phyloP scores from a whole-genome alignment of 2,888 invertebrate species.

The Melanostoma mellinum region DNA sequence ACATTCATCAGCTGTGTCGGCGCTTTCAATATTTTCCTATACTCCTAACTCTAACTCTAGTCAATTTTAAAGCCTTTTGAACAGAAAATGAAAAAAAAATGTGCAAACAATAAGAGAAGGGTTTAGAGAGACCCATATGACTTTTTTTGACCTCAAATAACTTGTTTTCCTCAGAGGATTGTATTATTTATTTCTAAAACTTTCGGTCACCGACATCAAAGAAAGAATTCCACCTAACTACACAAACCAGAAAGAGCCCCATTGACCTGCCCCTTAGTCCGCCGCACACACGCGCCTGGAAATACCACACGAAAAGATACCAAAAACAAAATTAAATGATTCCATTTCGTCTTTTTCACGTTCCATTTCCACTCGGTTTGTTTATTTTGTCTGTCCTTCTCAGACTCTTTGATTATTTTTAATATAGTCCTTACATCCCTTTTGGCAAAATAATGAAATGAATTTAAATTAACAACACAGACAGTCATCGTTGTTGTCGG shows the following conservation, averaged over 20 bases:
- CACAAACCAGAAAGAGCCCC: neutral
- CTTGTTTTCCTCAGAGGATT: neutral
- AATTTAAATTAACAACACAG: constrained; percentile 29
- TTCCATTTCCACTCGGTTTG: neutral
- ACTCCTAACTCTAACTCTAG: too few relatives aligned
- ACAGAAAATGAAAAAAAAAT: too few relatives aligned
- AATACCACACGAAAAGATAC: neutral
- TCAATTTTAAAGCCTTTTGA: too few relatives aligned
- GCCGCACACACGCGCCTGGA: too few relatives aligned
- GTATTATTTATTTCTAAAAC: neutral
- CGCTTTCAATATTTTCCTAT: too few relatives aligned
- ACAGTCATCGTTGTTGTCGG: neutral
- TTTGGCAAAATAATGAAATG: neutral
- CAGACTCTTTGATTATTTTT: neutral
- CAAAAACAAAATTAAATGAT: neutral
- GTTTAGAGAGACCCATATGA: neutral
- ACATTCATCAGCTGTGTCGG: too few relatives aligned
- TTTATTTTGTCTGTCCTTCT: neutral
- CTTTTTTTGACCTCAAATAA: neutral
- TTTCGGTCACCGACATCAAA: constrained; percentile 18
- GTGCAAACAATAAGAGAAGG: too few relatives aligned
- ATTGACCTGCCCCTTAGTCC: neutral
- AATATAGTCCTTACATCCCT: neutral
- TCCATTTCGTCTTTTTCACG: neutral
- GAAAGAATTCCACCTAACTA: neutral